phyloP scores from a whole-genome alignment of 1,140 invertebrate species.

The Ladona fulva region DNA sequence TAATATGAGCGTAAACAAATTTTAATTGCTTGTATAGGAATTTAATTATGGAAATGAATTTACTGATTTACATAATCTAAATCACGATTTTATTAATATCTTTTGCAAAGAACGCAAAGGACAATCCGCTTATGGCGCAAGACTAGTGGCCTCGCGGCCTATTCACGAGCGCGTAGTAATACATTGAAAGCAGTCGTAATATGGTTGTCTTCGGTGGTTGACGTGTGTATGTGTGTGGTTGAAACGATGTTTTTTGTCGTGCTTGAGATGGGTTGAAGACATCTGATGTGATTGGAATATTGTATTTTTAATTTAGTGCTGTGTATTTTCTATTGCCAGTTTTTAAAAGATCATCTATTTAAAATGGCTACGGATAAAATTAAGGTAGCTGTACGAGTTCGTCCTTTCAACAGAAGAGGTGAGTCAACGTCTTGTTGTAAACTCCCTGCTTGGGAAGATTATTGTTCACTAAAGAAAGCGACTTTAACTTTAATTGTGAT shows the following conservation, averaged over 20 bases:
- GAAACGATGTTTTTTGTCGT: background rate
- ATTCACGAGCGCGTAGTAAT: background rate
- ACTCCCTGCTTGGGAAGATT: conserved; percentile 17
- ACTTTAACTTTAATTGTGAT: too few species aligned
- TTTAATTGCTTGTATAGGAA: too few species aligned
- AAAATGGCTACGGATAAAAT: conserved; percentile 83
- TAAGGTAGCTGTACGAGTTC: conserved; percentile 90
- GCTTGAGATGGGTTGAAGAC: background rate
- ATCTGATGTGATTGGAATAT: background rate
- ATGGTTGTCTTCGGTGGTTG: background rate
- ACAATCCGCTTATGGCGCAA: background rate
- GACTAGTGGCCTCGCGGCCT: background rate
- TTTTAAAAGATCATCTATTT: background rate
- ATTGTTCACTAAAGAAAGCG: too few species aligned
- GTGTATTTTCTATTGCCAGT: background rate
- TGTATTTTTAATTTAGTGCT: conserved; percentile 3
- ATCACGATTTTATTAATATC: too few species aligned
- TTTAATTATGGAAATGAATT: too few species aligned
- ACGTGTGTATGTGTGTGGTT: background rate
- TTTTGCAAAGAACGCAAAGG: too few species aligned
- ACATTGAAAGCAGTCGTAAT: background rate
- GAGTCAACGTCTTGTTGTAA: conserved; percentile 33
- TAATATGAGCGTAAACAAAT: too few species aligned
- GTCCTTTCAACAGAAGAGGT: conserved; percentile 94
- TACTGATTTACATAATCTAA: too few species aligned